Evolutionary conservation across 1,140 invertebrate species (phyloP).

Genomic region (Alviniconcha marisindica): DNA sequence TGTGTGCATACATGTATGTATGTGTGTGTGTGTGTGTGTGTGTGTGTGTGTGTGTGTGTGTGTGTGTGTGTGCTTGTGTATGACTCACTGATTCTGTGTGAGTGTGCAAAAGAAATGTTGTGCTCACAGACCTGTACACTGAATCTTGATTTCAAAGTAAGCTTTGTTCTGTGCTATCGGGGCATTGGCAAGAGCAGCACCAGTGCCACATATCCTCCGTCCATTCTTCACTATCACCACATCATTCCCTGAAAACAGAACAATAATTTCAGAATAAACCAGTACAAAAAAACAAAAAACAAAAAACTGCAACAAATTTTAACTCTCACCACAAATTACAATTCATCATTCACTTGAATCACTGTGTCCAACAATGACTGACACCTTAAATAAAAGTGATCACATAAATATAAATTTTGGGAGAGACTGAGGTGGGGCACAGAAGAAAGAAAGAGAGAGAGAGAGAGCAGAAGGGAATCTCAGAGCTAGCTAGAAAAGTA

Average conservation of each 20-base stretch:
- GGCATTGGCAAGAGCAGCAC: conserved; percentile 94
- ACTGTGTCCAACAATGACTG: too few species aligned
- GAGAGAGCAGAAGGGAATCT: too few species aligned
- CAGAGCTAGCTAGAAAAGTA: too few species aligned
- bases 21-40: conserved; percentile 12
- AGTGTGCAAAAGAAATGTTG: background rate
- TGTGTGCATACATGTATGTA: background rate
- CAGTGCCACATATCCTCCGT: conserved; percentile 94
- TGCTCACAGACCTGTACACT: conserved; percentile 87
- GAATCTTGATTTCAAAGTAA: conserved; percentile 99
- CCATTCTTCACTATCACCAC: conserved; percentile 99
- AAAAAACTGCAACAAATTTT: background rate
- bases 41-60: conserved; percentile 23
- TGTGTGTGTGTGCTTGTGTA: conserved; percentile 18
- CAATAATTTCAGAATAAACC: too few species aligned
- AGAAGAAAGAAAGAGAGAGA: too few species aligned
- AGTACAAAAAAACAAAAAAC: too few species aligned
- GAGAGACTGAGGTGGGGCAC: too few species aligned
- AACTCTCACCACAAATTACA: too few species aligned
- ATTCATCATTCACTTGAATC: too few species aligned
- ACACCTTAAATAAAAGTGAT: too few species aligned
- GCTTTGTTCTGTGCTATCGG: conserved; percentile 98
- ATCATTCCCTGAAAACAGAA: conserved; percentile 95
- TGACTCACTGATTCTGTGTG: background rate
- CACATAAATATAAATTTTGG: too few species aligned